Evolutionary conservation across 2,888 invertebrate species (phyloP).

Genomic region (Pterobdella sp.): DNA sequence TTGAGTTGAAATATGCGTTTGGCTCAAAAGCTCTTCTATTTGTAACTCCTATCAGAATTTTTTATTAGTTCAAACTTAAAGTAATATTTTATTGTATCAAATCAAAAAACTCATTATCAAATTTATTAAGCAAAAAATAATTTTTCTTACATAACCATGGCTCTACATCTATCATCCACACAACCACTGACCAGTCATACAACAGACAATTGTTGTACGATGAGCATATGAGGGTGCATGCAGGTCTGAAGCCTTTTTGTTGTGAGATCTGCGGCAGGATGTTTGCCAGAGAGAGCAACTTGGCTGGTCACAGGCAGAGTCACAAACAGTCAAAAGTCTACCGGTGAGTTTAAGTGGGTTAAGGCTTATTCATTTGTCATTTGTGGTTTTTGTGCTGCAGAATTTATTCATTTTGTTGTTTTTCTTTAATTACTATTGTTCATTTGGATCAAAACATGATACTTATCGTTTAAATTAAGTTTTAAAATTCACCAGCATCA

Average conservation of each 20-base stretch:
- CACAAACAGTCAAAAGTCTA: constrained; percentile 11
- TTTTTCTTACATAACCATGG: background rate
- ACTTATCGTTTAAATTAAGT: background rate
- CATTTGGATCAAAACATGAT: too few relatives aligned
- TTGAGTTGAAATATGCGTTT: too few relatives aligned
- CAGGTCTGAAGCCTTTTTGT: constrained; percentile 9
- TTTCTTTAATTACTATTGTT: too few relatives aligned
- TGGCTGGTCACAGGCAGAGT: constrained; percentile 8
- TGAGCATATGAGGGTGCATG: constrained; percentile 15
- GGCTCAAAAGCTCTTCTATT: too few relatives aligned
- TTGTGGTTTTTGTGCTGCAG: background rate
- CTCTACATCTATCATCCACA: too few relatives aligned
- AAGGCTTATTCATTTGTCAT: background rate
- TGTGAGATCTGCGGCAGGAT: constrained; percentile 17
- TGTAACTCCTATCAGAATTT: background rate
- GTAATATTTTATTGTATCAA: background rate
- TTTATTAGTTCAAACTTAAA: too few relatives aligned
- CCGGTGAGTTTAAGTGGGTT: background rate
- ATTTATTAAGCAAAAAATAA: background rate
- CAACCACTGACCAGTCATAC: background rate
- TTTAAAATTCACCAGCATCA: background rate
- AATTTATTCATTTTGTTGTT: background rate
- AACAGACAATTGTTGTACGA: constrained; percentile 8
- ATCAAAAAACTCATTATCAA: background rate
- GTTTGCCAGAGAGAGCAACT: constrained; percentile 16